These are phyloP conservation scores for Andrena fulva DNA, from an alignment of 2,888 invertebrate species.

Conservation along the genomic window DNA sequence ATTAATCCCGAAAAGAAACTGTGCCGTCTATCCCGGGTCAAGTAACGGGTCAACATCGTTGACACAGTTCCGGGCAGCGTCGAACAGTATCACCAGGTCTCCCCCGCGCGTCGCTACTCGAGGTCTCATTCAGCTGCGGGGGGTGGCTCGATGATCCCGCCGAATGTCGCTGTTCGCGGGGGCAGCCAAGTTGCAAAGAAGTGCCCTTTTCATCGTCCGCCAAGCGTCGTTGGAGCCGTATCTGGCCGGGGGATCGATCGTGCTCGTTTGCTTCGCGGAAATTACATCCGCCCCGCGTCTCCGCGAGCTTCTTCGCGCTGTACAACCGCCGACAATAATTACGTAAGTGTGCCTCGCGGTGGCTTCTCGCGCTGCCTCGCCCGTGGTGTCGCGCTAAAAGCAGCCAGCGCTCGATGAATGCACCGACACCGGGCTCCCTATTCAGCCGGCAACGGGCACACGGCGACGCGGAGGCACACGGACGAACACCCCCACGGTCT, in stretches of 20 bases:
- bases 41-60: constrained; percentile 26
- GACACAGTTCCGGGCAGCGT: constrained; percentile 26
- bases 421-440: constrained; percentile 45
- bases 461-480: neutral
- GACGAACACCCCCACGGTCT: neutral
- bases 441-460: constrained; percentile 32
- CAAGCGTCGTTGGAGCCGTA: neutral
- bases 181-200: too few species aligned
- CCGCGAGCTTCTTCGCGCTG: constrained; percentile 39
- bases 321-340: constrained; percentile 55
- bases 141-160: constrained; percentile 16
- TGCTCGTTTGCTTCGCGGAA: constrained; percentile 16
- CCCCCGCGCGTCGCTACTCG: neutral
- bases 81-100: constrained; percentile 12
- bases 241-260: constrained; percentile 13
- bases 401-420: constrained; percentile 53
- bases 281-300: constrained; percentile 39
- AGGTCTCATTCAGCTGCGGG: constrained; percentile 1
- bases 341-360: constrained; percentile 43
- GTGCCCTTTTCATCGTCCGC: neutral
- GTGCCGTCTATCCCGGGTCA: neutral
- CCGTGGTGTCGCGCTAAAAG: constrained; percentile 50
- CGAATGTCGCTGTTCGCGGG: neutral
- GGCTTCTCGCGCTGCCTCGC: constrained; percentile 26
- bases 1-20: constrained; percentile 5